A percentile compares a stretch with the other conserved stretches of the same genome.
Evolutionary conservation across 1,140 invertebrate genomes (phyloP).

Genomic region (Anastatus disparis): DNA sequence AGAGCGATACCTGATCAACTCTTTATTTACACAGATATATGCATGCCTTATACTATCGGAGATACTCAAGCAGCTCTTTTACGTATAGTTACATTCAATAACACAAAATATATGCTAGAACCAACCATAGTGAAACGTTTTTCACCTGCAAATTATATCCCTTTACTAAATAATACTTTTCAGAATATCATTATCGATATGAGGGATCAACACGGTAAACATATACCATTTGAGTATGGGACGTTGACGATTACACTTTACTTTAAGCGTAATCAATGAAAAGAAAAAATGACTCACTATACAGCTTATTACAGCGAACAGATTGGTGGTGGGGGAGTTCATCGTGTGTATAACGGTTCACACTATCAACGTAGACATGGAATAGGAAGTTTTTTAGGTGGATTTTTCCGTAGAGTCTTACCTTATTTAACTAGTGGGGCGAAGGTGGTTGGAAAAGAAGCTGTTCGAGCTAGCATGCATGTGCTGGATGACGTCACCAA

Average conservation of each 20-base stretch:
- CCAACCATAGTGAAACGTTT: slow-evolving; percentile 25
- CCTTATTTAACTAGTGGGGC: background rate
- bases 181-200: slow-evolving; percentile 41
- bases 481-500: too few relatives aligned
- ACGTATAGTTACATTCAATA: slow-evolving; percentile 28
- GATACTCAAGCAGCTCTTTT: slow-evolving; percentile 43
- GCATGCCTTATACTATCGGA: slow-evolving; percentile 40
- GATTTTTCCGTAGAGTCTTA: background rate
- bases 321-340: slow-evolving; percentile 20
- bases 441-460: background rate
- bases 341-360: slow-evolving; percentile 27
- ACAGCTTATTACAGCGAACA: slow-evolving; percentile 18
- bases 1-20: too few relatives aligned
- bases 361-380: slow-evolving; percentile 11
- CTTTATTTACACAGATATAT: slow-evolving; percentile 50
- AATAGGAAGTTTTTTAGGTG: background rate
- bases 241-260: slow-evolving; percentile 44
- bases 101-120: slow-evolving; percentile 27
- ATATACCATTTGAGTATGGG: slow-evolving; percentile 43
- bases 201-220: slow-evolving; percentile 31
- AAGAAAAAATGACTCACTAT: background rate
- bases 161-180: slow-evolving; percentile 30
- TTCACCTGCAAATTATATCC: slow-evolving; percentile 28
- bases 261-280: slow-evolving; percentile 28
- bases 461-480: too few relatives aligned